phyloP scores from a whole-genome alignment of 2,888 invertebrate species.

The Aquatica leii region DNA sequence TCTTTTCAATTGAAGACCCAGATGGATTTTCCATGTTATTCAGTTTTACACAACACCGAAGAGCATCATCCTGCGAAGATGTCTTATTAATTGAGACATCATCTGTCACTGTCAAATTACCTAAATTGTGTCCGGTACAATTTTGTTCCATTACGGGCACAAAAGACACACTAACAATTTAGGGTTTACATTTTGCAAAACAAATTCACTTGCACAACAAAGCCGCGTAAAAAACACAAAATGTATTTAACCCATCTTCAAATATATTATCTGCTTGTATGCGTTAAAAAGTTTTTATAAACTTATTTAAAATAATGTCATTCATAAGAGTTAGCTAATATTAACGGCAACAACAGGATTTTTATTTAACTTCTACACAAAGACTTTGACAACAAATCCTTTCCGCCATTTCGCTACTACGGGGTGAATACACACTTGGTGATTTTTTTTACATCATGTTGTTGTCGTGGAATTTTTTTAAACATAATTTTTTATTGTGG shows the following conservation, averaged over 20 bases:
- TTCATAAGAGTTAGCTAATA: constrained; percentile 32
- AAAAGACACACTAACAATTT: constrained; percentile 11
- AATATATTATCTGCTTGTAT: constrained; percentile 12
- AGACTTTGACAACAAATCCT: constrained; percentile 55
- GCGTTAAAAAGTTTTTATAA: constrained; percentile 14
- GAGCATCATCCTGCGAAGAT: constrained; percentile 36
- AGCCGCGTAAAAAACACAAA: constrained; percentile 34
- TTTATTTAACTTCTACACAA: constrained; percentile 41
- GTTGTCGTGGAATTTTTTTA: too few species aligned
- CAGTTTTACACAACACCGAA: constrained; percentile 28
- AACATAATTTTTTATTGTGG: too few species aligned
- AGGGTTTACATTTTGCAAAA: constrained; percentile 23
- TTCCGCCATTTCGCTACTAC: constrained; percentile 61
- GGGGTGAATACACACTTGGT: constrained; percentile 22
- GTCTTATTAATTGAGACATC: constrained; percentile 40
- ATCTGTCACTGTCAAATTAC: constrained; percentile 38
- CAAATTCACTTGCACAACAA: constrained; percentile 41
- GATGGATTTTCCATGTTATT: constrained; percentile 36
- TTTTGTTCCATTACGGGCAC: constrained; percentile 60
- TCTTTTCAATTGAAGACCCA: constrained; percentile 40
- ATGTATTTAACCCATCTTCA: constrained; percentile 43
- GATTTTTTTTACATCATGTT: constrained; percentile 19
- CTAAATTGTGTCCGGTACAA: constrained; percentile 55
- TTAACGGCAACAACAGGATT: constrained; percentile 19
- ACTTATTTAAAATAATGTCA: constrained; percentile 28